phyloP scores from a whole-genome alignment of 2,113 vertebrate species.

The Semnopithecus entellus region DNA sequence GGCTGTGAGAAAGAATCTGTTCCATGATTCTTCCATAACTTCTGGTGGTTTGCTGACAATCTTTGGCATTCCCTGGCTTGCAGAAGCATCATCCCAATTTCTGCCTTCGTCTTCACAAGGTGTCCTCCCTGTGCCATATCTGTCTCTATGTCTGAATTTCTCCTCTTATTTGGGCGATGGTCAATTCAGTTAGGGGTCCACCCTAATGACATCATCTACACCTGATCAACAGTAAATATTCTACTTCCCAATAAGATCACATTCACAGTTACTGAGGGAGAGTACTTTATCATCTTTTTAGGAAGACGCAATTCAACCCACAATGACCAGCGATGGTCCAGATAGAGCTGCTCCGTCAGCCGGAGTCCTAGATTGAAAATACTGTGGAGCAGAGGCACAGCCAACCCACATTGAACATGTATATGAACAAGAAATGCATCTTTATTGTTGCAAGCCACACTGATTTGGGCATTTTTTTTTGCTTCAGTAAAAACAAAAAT shows the following conservation, averaged over 20 bases:
- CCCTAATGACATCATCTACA: neutral
- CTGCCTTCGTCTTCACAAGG: neutral
- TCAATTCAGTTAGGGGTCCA: neutral
- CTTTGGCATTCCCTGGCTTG: neutral
- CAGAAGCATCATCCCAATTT: neutral
- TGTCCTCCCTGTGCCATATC: neutral
- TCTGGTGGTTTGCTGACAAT: neutral
- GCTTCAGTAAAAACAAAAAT: neutral
- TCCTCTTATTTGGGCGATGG: neutral
- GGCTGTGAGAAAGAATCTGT: neutral
- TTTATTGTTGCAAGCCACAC: neutral
- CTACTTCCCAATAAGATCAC: neutral
- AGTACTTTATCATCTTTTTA: neutral
- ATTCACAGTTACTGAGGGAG: neutral
- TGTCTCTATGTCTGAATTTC: neutral
- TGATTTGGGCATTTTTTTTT: neutral
- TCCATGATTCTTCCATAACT: neutral
- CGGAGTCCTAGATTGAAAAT: neutral
- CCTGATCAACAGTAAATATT: neutral
- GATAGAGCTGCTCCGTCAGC: neutral
- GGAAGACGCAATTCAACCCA: neutral
- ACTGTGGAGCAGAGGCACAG: neutral
- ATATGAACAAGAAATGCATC: neutral
- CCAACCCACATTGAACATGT: accelerated
- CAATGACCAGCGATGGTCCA: neutral